These are phyloP conservation scores for Pao palembangensis DNA, from an alignment of 2,113 vertebrate species.

Conservation along the genomic window DNA sequence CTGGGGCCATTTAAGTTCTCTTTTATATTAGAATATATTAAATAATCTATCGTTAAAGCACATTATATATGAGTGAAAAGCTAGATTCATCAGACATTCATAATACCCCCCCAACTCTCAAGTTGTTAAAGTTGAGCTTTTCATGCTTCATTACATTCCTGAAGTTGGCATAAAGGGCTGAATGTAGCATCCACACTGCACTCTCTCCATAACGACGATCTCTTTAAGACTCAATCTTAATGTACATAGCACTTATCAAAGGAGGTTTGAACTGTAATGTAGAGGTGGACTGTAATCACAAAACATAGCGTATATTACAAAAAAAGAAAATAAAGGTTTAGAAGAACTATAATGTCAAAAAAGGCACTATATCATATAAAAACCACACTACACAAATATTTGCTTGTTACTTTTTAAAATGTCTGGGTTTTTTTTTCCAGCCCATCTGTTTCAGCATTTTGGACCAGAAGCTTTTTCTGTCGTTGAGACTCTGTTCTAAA, in stretches of 20 bases:
- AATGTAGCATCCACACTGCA: constrained; percentile 59
- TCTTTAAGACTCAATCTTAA: no score
- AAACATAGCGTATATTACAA: background rate
- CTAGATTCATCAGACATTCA: constrained; percentile 23
- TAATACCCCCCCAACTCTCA: background rate
- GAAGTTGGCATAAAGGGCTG: constrained; percentile 67
- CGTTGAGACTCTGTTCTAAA: no score
- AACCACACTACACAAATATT: background rate
- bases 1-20: constrained; percentile 29
- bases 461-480: no score
- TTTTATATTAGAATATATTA: constrained; percentile 35
- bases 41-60: constrained; percentile 18
- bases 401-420: no score
- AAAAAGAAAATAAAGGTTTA: background rate
- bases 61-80: constrained; percentile 17
- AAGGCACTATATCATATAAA: background rate
- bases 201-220: background rate
- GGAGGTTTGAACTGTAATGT: no score
- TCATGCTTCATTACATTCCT: constrained; percentile 70
- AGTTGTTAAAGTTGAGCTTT: constrained; percentile 27
- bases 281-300: background rate
- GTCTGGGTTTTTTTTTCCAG: background rate
- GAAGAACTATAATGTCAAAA: background rate
- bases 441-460: background rate
- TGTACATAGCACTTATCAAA: no score